Percentiles rank a stretch among this genome's conserved stretches.
phyloP scores from a whole-genome alignment of 2,888 invertebrate species.

The Dyspetes luteomarginatus region DNA sequence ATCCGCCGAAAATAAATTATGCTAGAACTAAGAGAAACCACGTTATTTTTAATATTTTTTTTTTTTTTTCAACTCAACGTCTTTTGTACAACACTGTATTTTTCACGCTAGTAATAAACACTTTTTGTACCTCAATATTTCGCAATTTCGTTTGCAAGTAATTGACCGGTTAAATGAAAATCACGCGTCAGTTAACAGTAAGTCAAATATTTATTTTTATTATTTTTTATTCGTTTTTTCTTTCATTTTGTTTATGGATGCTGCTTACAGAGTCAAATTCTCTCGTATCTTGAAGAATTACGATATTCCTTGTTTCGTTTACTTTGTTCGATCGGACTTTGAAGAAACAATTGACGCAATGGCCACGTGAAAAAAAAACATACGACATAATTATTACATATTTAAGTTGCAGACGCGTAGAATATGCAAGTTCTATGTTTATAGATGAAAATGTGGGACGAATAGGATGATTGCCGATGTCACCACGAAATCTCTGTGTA shows the following conservation, averaged over 20 bases:
- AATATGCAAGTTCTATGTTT: slow-evolving; percentile 41
- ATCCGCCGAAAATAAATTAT: background rate
- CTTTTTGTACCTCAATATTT: slow-evolving; percentile 20
- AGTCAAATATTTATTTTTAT: slow-evolving; percentile 36
- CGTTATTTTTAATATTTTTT: slow-evolving; percentile 33
- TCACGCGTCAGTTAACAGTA: slow-evolving; percentile 39
- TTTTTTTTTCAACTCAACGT: slow-evolving; percentile 44
- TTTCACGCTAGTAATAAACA: slow-evolving; percentile 57
- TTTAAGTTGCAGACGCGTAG: slow-evolving; percentile 51
- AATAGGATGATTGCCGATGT: slow-evolving; percentile 42
- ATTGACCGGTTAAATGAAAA: slow-evolving; percentile 24
- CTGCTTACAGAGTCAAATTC: slow-evolving; percentile 37
- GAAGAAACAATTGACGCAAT: slow-evolving; percentile 53
- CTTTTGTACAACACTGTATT: slow-evolving; percentile 59
- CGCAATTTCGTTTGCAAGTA: slow-evolving; percentile 5
- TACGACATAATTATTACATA: slow-evolving; percentile 48
- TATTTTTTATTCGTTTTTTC: slow-evolving; percentile 32
- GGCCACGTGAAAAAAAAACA: slow-evolving; percentile 40
- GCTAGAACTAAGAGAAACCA: slow-evolving; percentile 13
- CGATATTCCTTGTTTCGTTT: too few species aligned
- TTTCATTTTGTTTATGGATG: slow-evolving; percentile 43
- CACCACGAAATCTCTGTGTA: slow-evolving; percentile 20
- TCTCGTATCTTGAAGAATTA: slow-evolving; percentile 17
- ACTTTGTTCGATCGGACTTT: slow-evolving; percentile 59
- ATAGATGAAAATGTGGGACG: slow-evolving; percentile 40